Evolutionary conservation across 2,797 vertebrate genomes (phyloP), one percentile per base, ranked within the genome.

Genomic region (Neoniphon sammara): DNA sequence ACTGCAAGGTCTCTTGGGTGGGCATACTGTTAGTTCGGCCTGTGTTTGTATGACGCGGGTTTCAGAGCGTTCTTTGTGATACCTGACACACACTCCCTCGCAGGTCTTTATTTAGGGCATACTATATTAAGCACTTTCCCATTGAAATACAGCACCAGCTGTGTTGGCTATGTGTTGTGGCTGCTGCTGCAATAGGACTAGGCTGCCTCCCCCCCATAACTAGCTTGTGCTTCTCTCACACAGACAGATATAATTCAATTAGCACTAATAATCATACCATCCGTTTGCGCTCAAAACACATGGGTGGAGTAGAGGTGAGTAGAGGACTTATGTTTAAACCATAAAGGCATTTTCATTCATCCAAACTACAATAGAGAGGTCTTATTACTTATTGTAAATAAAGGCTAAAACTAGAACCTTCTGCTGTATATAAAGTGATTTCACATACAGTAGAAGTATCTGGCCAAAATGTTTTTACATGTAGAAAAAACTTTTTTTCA

Each of bases 141-240:
- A 94, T 87, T 95, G 94, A 95, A 95, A 94, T 95, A 95, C 94
- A 94, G 94, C 93, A 95, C 94, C 94, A 95, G 93, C 94, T 95
- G 94, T 92, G 89, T 88, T 83, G 88, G 85, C 84, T 87, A 80
- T 91, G 89, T 92, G 92, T 94, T 92, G 89, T 93, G 90, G 88
- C 86, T 88, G 82, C 89, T 88, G 61, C 87, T 88, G 91, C 87
- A 93, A 81, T 25, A 74, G 85, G 85, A 77, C 83, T 27, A 79
- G 79, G 80, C 77, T 65, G 73, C 57, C 77, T 83, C 75, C 81
- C 70, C 82, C 81, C 75, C 64, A 54, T 78, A 75, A 66, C 70
- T 68, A 73, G 73, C 75, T 78, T 70, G 63, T 77, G 84, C 81
- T 90, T 87, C 88, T 90, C 82, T 88, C 91, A 89, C 69, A 88